These are phyloP conservation scores for Lacerta viridis DNA, from an alignment of 2,797 vertebrate genomes.

Conservation along the genomic window DNA sequence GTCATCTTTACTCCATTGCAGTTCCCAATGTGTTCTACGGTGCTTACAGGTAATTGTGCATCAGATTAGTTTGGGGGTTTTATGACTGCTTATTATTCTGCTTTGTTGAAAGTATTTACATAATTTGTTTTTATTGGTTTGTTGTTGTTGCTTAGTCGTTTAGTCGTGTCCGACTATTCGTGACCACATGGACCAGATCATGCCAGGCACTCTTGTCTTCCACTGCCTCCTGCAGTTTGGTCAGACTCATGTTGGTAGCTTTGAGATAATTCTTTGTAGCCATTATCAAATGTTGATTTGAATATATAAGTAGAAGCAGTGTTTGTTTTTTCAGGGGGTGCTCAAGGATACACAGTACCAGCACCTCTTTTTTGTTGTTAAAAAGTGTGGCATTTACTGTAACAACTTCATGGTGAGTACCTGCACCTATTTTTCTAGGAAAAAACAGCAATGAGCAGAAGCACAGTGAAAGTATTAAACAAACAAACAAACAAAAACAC, in stretches of 20 bases:
- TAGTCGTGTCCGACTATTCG: too few species aligned
- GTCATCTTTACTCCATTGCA: background rate
- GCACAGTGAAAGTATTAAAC: background rate
- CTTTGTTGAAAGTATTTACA: background rate
- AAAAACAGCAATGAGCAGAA: background rate
- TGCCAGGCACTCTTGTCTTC: too few species aligned
- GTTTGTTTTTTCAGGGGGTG: too few species aligned
- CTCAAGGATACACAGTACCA: too few species aligned
- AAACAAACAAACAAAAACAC: slow-evolving; percentile 4
- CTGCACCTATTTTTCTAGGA: too few species aligned
- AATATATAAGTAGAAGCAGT: background rate
- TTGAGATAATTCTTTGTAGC: background rate
- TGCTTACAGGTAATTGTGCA: background rate
- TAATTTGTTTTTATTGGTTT: background rate
- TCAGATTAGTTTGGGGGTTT: background rate
- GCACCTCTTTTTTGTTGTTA: too few species aligned
- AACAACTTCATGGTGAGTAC: too few species aligned
- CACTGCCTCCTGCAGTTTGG: too few species aligned
- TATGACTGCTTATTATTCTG: background rate
- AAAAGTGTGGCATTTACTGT: too few species aligned
- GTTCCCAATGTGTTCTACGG: background rate
- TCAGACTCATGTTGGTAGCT: too few species aligned
- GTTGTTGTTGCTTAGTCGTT: too few species aligned
- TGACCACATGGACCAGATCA: too few species aligned
- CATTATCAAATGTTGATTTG: background rate